Conservation (phyloP, 2,888 invertebrate genomes). For the Apamea epomidion region DNA sequence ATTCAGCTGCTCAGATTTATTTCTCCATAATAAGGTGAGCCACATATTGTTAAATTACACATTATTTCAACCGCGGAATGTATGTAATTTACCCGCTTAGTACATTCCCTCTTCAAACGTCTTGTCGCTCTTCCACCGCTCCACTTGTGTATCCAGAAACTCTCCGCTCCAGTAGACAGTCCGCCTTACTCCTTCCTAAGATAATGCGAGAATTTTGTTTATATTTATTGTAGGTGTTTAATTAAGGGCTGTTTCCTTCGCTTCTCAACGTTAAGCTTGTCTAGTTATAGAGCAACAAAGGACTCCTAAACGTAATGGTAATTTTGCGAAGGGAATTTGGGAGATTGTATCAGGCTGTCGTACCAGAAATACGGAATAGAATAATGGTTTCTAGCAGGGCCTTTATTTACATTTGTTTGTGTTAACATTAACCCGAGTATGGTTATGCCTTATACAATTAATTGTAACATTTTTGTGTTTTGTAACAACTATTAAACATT, state of each 20-base stretch:
- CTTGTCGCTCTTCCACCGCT: no score
- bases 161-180: background rate
- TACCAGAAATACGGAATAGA: slow-evolving; percentile 42
- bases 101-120: background rate
- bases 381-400: slow-evolving; percentile 17
- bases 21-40: background rate
- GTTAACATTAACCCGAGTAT: background rate
- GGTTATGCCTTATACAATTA: no score
- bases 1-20: background rate
- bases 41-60: background rate
- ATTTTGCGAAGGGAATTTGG: slow-evolving; percentile 60
- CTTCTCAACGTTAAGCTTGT: slow-evolving; percentile 52
- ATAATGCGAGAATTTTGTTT: slow-evolving; percentile 66
- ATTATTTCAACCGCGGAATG: background rate
- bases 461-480: background rate
- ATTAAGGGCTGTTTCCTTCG: slow-evolving; percentile 58
- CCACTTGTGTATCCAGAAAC: background rate
- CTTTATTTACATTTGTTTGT: slow-evolving; percentile 29
- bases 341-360: slow-evolving; percentile 54
- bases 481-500: background rate
- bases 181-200: slow-evolving; percentile 28
- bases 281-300: slow-evolving; percentile 57
- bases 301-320: slow-evolving; percentile 58
- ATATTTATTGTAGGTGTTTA: slow-evolving; percentile 68
- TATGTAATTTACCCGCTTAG: background rate